phyloP scores from a whole-genome alignment of 2,797 vertebrate species.

The Pygocentrus nattereri region DNA sequence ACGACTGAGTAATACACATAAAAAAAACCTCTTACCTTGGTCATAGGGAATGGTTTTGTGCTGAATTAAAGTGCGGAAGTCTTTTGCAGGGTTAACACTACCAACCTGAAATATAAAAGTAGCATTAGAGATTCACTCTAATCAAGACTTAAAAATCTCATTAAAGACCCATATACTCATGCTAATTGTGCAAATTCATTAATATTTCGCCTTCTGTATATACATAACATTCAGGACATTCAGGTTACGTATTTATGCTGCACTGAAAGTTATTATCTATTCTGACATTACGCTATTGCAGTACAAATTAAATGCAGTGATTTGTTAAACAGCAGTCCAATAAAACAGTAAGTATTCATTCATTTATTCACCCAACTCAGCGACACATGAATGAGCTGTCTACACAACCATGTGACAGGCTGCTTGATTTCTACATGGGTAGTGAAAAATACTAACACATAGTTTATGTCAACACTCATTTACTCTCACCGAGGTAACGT shows the following conservation, averaged over 20 bases:
- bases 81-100: slow-evolving; percentile 88
- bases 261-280: neutral
- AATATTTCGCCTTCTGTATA: neutral
- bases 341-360: neutral
- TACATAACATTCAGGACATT: too few relatives aligned
- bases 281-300: neutral
- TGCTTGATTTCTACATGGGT: too few relatives aligned
- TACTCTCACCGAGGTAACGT: slow-evolving; percentile 85
- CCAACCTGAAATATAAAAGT: slow-evolving; percentile 83
- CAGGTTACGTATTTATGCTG: neutral
- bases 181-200: neutral
- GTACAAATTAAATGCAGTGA: neutral
- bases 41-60: slow-evolving; percentile 85
- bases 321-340: neutral
- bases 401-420: too few relatives aligned
- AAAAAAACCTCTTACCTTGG: slow-evolving; percentile 83
- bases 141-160: neutral
- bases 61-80: slow-evolving; percentile 85
- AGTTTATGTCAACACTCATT: neutral
- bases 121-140: neutral
- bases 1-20: too few relatives aligned
- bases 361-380: neutral
- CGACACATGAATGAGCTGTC: too few relatives aligned
- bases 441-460: too few relatives aligned
- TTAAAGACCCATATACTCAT: neutral